A percentile compares a stretch with the other conserved stretches of the same genome.
These are phyloP conservation scores for Zaprionus vittiger DNA, from an alignment of 1,140 invertebrate genomes.

Conservation along the genomic window DNA sequence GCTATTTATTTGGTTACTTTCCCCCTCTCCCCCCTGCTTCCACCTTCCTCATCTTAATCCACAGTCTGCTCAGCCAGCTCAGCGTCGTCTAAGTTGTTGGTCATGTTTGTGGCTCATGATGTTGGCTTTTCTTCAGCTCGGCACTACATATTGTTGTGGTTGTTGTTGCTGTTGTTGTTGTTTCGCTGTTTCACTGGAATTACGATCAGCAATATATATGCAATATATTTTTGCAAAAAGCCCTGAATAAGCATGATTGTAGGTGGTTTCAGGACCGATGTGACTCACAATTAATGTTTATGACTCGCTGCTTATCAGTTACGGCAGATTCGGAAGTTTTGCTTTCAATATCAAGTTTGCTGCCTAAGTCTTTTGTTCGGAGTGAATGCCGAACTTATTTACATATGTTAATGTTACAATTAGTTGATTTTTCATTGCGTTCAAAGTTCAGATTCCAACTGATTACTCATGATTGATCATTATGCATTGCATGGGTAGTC, in stretches of 20 bases:
- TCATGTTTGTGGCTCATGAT: slow-evolving; percentile 72
- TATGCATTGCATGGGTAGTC: neutral
- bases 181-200: slow-evolving; percentile 54
- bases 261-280: slow-evolving; percentile 23
- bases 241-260: slow-evolving; percentile 51
- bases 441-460: neutral
- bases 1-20: slow-evolving; percentile 34
- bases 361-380: slow-evolving; percentile 70
- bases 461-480: neutral
- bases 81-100: slow-evolving; percentile 34
- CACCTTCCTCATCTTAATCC: neutral
- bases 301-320: slow-evolving; percentile 35
- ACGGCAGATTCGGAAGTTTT: slow-evolving; percentile 8
- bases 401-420: neutral
- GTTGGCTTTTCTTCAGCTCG: slow-evolving; percentile 61
- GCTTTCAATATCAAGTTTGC: slow-evolving; percentile 63
- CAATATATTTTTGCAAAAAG: slow-evolving; percentile 60
- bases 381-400: neutral
- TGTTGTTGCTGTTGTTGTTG: slow-evolving; percentile 21
- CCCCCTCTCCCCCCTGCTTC: slow-evolving; percentile 21
- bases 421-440: neutral
- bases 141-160: slow-evolving; percentile 8
- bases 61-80: neutral
- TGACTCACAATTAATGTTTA: slow-evolving; percentile 52
- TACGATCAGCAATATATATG: slow-evolving; percentile 42